Evolutionary conservation across 2,797 vertebrate genomes (phyloP), one percentile per base, ranked within the genome.

Genomic region (Micrastur ruficollis): DNA sequence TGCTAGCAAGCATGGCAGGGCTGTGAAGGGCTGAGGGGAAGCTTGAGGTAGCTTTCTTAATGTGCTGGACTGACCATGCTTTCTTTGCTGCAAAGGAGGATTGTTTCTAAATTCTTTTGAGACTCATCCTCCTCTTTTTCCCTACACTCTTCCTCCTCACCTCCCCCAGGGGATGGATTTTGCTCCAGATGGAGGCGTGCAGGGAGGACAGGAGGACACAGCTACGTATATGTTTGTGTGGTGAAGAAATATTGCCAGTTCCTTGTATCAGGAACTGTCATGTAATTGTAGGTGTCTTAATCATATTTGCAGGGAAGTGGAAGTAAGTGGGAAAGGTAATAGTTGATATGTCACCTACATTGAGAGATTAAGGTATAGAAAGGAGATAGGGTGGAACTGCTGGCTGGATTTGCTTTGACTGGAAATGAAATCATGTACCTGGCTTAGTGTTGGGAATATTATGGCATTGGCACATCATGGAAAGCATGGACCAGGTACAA

Each of bases 311-410:
- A 38, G 67, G 50, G 46, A 49, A 79, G 40, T 20, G 5, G 61
- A 71, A 49, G 56, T 38, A 50, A 56, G 38, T 34, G 62, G 52
- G 26, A 59, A 40, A 50, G 9, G 23, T 61, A 23, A 40, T 20
- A 7, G 17, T 23, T 90, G 49, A 32, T 83, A 13, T 0, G 36
- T 73, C 6, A 2, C 27, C n/a, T 76, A 1, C 38, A 5, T 1
- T 68, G 72, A 76, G 71, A 74, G 23, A 72, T 53, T 50, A 61
- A 90, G 42, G 31, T 86, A 29, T 18, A 72, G 61, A 56, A 92
- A 75, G 14, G 29, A 55, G 34, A 50, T 23, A 52, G 27, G 20
- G 26, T 53, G 25, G 87, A 84, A 27, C 72, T 73, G 25, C 78
- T 70, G 67, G 9, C 52, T 90, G 85, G 7, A 8, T 86, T 75